A percentile compares a stretch with the other conserved stretches of the same genome.
Conservation (phyloP, 1,140 invertebrate species). For the Philopotamus ludificatus region DNA sequence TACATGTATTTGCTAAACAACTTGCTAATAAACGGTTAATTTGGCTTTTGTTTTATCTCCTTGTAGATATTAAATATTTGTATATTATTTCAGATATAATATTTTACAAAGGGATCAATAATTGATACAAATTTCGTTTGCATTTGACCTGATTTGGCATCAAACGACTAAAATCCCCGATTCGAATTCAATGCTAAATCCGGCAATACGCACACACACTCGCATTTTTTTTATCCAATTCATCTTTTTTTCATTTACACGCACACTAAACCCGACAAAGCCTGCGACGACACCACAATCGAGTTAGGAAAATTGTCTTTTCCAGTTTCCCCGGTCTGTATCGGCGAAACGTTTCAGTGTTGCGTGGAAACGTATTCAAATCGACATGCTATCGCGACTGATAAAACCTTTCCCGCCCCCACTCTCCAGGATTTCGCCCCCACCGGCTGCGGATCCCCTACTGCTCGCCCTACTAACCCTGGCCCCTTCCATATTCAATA, state of each 20-base stretch:
- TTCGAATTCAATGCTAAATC: too few species aligned
- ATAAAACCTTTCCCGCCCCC: slow-evolving; percentile 36
- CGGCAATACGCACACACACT: background rate
- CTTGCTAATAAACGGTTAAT: too few species aligned
- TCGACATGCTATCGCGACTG: slow-evolving; percentile 33
- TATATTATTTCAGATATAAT: too few species aligned
- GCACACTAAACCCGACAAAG: slow-evolving; percentile 24
- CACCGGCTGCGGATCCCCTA: too few species aligned
- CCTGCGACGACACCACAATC: slow-evolving; percentile 20
- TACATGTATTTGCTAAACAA: too few species aligned
- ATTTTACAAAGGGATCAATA: too few species aligned
- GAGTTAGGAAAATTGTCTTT: slow-evolving; percentile 31
- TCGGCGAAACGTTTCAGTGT: slow-evolving; percentile 30
- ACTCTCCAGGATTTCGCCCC: background rate
- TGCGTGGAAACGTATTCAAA: slow-evolving; percentile 35
- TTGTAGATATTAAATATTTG: too few species aligned
- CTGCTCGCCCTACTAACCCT: slow-evolving; percentile 4
- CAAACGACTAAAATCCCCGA: too few species aligned
- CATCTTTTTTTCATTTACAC: slow-evolving; percentile 27
- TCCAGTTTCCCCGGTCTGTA: slow-evolving; percentile 20
- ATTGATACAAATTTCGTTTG: too few species aligned
- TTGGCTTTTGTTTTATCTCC: too few species aligned
- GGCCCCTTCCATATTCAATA: slow-evolving; percentile 30
- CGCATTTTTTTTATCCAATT: slow-evolving; percentile 12
- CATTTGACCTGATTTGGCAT: too few species aligned